Conservation (phyloP, 2,113 vertebrate species). For the Nothobranchius furzeri region DNA sequence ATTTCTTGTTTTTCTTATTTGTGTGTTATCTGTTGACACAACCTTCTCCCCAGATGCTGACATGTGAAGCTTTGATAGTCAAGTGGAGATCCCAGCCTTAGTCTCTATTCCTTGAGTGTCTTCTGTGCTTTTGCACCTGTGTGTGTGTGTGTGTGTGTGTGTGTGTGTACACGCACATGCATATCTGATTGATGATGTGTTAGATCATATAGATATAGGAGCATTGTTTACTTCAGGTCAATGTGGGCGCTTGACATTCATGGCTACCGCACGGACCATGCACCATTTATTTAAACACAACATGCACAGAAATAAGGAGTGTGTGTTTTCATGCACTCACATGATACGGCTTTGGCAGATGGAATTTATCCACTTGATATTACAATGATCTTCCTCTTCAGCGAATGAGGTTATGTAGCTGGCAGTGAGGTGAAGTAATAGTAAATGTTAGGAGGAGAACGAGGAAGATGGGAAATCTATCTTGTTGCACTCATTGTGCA, state of each 20-base stretch:
- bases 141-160: conserved; percentile 7
- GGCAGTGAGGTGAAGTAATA: conserved; percentile 21
- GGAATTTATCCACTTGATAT: conserved; percentile 38
- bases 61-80: conserved; percentile 45
- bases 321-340: conserved; percentile 41
- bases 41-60: conserved; percentile 47
- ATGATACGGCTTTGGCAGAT: conserved; percentile 50
- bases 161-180: background rate
- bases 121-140: conserved; percentile 15
- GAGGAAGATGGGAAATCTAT: conserved; percentile 29
- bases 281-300: background rate
- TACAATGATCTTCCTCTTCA: conserved; percentile 40
- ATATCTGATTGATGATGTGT: conserved; percentile 55
- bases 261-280: conserved; percentile 41
- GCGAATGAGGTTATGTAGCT: conserved; percentile 34
- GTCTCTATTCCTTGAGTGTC: conserved; percentile 35
- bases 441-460: conserved; percentile 21
- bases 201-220: conserved; percentile 28
- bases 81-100: conserved; percentile 32
- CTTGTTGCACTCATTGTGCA: conserved; percentile 27
- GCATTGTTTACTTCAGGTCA: conserved; percentile 41
- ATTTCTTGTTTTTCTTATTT: conserved; percentile 18
- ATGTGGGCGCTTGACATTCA: conserved; percentile 51
- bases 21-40: conserved; percentile 58
- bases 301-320: conserved; percentile 17